Evolutionary conservation across 2,888 invertebrate genomes (phyloP).

Genomic region (Tiphia femorata): DNA sequence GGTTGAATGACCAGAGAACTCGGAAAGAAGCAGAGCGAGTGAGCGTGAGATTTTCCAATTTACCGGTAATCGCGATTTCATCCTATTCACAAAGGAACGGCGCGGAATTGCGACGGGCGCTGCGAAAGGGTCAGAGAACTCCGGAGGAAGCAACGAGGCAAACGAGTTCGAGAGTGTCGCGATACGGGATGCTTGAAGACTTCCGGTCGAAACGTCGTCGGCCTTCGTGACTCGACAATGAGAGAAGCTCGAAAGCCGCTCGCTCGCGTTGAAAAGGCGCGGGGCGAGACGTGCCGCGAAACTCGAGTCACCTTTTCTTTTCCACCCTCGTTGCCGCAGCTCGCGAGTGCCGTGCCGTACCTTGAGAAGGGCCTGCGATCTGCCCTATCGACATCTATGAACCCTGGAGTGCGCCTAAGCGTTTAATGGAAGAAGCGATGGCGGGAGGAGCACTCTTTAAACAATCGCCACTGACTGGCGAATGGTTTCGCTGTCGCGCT

Average conservation of each 20-base stretch:
- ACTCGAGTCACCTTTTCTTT: constrained; percentile 51
- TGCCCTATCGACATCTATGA: constrained; percentile 66
- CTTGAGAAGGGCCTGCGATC: constrained; percentile 51
- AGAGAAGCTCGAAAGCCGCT: constrained; percentile 57
- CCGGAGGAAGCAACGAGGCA: too few species aligned
- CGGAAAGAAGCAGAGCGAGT: too few species aligned
- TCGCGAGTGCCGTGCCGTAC: constrained; percentile 31
- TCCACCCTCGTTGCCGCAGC: constrained; percentile 34
- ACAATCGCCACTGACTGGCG: constrained; percentile 12
- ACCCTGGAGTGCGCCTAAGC: constrained; percentile 37
- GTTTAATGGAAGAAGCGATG: too few species aligned
- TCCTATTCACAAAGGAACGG: too few species aligned
- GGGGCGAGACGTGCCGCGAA: constrained; percentile 46
- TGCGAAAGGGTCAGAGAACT: too few species aligned
- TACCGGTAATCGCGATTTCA: too few species aligned
- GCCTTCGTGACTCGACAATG: constrained; percentile 64
- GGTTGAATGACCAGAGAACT: too few species aligned
- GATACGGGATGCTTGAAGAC: too few species aligned
- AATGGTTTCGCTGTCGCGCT: not conserved
- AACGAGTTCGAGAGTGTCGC: too few species aligned
- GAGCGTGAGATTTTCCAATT: too few species aligned
- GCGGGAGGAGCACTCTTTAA: constrained; percentile 30
- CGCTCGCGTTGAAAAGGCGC: constrained; percentile 52
- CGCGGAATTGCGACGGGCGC: too few species aligned
- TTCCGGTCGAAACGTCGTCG: constrained; percentile 29